Percentiles rank a stretch among this genome's conserved stretches.
phyloP scores from a whole-genome alignment of 2,797 vertebrate genomes.

The Eupleurogrammus muticus region DNA sequence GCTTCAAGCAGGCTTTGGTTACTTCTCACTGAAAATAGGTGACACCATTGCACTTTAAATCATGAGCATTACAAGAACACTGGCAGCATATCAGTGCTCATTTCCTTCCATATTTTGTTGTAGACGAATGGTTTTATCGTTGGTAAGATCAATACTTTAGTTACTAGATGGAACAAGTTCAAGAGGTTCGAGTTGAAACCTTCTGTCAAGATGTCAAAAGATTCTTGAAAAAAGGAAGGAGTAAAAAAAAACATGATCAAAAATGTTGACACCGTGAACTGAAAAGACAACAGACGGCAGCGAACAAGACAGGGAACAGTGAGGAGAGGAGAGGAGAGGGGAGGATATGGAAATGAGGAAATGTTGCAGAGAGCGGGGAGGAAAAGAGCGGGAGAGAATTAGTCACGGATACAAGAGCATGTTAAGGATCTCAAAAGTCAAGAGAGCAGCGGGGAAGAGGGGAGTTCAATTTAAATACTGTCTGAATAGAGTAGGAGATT shows the following conservation, averaged over 20 bases:
- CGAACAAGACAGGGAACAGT: constrained; percentile 10
- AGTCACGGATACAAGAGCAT: constrained; percentile 43
- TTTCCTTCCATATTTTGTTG: not conserved
- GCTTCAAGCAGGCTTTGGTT: too few relatives aligned
- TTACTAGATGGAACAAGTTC: not conserved
- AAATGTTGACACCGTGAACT: constrained; percentile 38
- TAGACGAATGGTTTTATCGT: not conserved
- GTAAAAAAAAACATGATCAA: not conserved
- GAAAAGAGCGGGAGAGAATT: constrained; percentile 39
- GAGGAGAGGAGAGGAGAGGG: constrained; percentile 4
- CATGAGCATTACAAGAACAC: too few relatives aligned
- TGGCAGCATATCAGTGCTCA: too few relatives aligned
- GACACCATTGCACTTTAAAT: too few relatives aligned
- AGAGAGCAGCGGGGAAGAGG: constrained; percentile 7
- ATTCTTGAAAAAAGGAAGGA: not conserved
- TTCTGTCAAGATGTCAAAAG: not conserved
- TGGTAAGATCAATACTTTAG: not conserved
- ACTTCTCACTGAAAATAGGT: too few relatives aligned
- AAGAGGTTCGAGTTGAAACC: not conserved
- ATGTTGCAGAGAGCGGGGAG: constrained; percentile 17
- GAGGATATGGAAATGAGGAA: constrained; percentile 36
- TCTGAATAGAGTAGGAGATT: constrained; percentile 8
- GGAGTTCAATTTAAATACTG: constrained; percentile 7
- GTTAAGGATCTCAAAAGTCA: constrained; percentile 43
- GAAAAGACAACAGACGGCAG: constrained; percentile 13